These are phyloP conservation scores for Torymus texanus DNA, from an alignment of 2,888 invertebrate genomes.

Conservation along the genomic window DNA sequence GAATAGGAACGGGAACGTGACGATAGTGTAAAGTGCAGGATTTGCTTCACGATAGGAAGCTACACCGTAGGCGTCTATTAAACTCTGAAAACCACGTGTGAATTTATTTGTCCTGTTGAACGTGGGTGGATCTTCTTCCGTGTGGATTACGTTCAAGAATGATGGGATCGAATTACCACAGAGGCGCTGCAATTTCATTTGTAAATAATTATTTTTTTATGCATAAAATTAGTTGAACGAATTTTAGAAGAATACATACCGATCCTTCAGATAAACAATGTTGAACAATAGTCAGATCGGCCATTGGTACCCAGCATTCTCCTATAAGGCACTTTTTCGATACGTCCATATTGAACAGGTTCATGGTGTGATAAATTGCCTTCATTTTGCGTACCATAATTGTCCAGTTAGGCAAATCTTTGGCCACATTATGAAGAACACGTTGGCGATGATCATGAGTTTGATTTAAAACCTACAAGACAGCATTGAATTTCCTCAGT, in stretches of 20 bases:
- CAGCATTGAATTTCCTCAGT: too few species aligned
- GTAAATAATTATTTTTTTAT: neutral
- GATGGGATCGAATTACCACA: conserved; percentile 96
- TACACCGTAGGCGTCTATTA: conserved; percentile 97
- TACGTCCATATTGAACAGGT: conserved; percentile 97
- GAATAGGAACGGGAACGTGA: conserved; percentile 98
- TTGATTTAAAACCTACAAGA: conserved; percentile 85
- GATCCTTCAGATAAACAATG: conserved; percentile 88
- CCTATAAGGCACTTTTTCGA: conserved; percentile 99
- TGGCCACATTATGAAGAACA: conserved; percentile 89
- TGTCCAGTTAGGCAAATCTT: conserved; percentile 92
- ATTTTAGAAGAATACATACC: conserved; percentile 75
- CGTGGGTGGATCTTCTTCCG: conserved; percentile 92
- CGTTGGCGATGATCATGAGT: conserved; percentile 92
- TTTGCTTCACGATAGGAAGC: conserved; percentile 98
- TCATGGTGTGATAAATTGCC: conserved; percentile 94
- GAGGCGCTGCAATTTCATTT: conserved; percentile 61
- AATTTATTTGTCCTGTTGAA: conserved; percentile 98
- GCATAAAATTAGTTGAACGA: neutral
- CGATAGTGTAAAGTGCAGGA: conserved; percentile 97
- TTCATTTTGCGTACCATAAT: conserved; percentile 92
- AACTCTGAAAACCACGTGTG: conserved; percentile 93
- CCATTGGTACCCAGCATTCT: conserved; percentile 82
- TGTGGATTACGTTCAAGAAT: conserved; percentile 95
- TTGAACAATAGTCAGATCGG: conserved; percentile 95